Evolutionary conservation across 2,113 vertebrate genomes (phyloP).

Genomic region (Mustela lutreola): DNA sequence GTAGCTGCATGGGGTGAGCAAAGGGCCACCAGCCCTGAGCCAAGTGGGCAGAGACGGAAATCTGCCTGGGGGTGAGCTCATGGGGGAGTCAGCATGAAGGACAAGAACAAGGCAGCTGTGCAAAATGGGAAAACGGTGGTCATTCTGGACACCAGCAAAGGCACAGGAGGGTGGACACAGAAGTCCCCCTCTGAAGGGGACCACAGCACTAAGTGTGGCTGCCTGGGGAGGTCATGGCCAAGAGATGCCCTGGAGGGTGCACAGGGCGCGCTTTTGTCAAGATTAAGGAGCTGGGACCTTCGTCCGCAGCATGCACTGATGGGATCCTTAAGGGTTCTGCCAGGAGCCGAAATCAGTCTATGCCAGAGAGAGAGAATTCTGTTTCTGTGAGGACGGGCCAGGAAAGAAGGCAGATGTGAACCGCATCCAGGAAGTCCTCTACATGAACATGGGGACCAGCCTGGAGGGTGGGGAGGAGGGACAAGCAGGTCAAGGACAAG

Average conservation of each 20-base stretch:
- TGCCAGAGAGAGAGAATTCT: background rate
- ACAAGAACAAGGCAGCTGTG: background rate
- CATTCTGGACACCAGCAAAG: background rate
- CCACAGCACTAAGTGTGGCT: rapidly evolving
- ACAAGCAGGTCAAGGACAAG: too few relatives aligned
- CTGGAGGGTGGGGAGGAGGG: rapidly evolving
- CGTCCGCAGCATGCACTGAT: rapidly evolving
- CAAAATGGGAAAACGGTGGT: background rate
- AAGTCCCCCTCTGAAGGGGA: background rate
- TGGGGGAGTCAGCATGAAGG: background rate
- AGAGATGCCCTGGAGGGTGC: background rate
- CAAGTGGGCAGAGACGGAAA: background rate
- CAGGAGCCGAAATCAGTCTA: rapidly evolving
- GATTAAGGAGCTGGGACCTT: background rate
- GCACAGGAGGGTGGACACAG: background rate
- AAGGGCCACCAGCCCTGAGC: background rate
- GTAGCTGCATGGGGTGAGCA: background rate
- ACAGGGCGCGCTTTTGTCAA: rapidly evolving
- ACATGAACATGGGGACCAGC: background rate
- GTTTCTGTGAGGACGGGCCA: rapidly evolving
- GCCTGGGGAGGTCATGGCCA: background rate
- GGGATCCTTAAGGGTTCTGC: too few relatives aligned
- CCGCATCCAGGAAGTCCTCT: background rate
- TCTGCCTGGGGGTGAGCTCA: background rate
- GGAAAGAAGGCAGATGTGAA: rapidly evolving